Evolutionary conservation across 1,140 invertebrate species (phyloP), one percentile per base, ranked within the genome.

Genomic region (Oppia nitens): DNA sequence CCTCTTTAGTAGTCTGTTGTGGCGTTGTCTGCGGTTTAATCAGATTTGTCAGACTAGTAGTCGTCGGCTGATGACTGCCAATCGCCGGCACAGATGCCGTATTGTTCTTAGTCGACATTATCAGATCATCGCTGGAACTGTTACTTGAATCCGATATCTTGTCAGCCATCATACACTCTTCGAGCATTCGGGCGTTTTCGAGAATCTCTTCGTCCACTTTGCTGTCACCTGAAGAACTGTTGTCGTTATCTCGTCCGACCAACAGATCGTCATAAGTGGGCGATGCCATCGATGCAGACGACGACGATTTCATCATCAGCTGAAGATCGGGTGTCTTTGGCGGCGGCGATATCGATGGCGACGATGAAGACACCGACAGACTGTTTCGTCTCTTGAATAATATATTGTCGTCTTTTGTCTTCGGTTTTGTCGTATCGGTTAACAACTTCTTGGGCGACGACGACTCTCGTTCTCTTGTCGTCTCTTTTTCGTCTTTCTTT

Each of bases 201-300:
- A 62, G 63, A 24, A 64, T 27, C 24, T 63, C 64, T 60, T 63
- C 63, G 47, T 64, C 64, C n/a, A 63, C 47, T 21, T 52, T 53
- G n/a, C 59, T 47, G 27, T 65, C 63, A 27, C 60, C 64, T 27
- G 45, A 57, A 50, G 56, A 57, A 45, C 56, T 47, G 25, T 61
- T 28, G 50, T 56, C 52, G 20, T 53, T 24, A 50, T 25, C 23
- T 20, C 52, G 52, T 1, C 51, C 32, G 2, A 48, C 47, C 2
- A 53, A 23, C 14, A 48, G 27, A 47, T 60, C 25, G 14, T 55
- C 49, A 9, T 29, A 49, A n/a, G 25, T 12, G 47, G 25, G 21
- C 11, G 49, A 62, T 50, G 29, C 14, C 21, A 20, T 64, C 49
- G 29, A 47, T 58, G 60, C 45, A 24, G 24, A 21, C 28, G 20